Conservation (phyloP, 1,140 invertebrate species). For the Vanessa atalanta region DNA sequence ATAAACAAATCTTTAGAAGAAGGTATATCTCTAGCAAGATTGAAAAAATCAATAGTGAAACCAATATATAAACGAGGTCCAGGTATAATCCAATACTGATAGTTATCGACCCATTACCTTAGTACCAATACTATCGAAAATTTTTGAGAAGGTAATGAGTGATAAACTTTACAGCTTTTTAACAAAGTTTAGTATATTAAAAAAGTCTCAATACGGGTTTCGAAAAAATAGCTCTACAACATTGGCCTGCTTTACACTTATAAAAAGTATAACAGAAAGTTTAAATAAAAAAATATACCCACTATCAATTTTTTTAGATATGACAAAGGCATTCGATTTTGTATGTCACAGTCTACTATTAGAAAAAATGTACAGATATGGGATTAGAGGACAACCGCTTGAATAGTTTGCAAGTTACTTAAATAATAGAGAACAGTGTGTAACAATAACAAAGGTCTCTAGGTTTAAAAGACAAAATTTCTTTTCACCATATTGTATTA, state of each 20-base stretch:
- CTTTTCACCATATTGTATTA: background rate
- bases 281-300: constrained; percentile 9
- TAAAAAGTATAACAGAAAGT: constrained; percentile 17
- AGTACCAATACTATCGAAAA: constrained; percentile 14
- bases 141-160: constrained; percentile 17
- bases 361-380: constrained; percentile 8
- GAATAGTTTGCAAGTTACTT: constrained; percentile 1
- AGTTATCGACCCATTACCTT: constrained; percentile 18
- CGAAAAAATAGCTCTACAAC: constrained; percentile 10
- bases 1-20: constrained; percentile 13
- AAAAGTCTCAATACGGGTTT: constrained; percentile 14
- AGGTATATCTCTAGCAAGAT: constrained; percentile 12
- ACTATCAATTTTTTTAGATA: constrained; percentile 4
- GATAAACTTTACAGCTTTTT: constrained; percentile 13
- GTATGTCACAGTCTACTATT: background rate
- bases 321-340: constrained; percentile 8
- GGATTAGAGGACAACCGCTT: background rate
- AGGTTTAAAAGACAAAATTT: background rate
- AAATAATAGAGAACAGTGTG: constrained; percentile 2
- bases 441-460: background rate
- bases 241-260: constrained; percentile 9
- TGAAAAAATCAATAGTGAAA: constrained; percentile 25
- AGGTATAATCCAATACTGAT: background rate
- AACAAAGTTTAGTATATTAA: constrained; percentile 16
- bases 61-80: constrained; percentile 18